Evolutionary conservation across 2,113 vertebrate genomes (phyloP).

Genomic region (Bungarus multicinctus): DNA sequence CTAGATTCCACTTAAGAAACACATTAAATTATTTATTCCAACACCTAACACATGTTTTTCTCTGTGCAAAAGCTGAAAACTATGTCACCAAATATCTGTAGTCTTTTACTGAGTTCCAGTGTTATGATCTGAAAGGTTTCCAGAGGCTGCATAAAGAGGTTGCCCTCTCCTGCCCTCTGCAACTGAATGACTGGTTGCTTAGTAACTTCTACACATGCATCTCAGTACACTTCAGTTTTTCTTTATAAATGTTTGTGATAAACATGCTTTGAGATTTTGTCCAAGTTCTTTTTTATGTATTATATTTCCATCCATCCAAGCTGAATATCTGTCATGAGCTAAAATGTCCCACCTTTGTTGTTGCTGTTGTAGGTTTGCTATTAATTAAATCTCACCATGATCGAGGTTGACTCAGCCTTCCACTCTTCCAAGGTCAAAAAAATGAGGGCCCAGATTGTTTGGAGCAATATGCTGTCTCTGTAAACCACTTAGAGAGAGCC

Average conservation of each 20-base stretch:
- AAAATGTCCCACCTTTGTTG: background rate
- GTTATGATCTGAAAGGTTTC: background rate
- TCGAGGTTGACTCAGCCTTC: no score
- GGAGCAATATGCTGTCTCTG: no score
- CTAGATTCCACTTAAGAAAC: background rate
- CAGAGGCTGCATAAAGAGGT: background rate
- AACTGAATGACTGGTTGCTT: background rate
- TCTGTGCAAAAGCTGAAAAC: background rate
- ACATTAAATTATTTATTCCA: background rate
- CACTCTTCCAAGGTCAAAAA: no score
- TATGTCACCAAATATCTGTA: background rate
- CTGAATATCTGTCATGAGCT: background rate
- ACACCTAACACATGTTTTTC: background rate
- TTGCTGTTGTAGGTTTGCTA: background rate
- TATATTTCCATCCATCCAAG: background rate
- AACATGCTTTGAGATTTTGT: background rate
- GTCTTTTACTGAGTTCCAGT: background rate
- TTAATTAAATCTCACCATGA: no score
- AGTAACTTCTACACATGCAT: background rate
- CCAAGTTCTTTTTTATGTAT: background rate
- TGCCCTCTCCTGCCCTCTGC: background rate
- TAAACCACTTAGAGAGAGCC: no score
- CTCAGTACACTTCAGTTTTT: background rate
- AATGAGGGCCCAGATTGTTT: no score
- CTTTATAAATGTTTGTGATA: background rate